Percentiles rank a stretch among this genome's conserved stretches.
Evolutionary conservation across 2,888 invertebrate species (phyloP).

Genomic region (Andrena dorsata): DNA sequence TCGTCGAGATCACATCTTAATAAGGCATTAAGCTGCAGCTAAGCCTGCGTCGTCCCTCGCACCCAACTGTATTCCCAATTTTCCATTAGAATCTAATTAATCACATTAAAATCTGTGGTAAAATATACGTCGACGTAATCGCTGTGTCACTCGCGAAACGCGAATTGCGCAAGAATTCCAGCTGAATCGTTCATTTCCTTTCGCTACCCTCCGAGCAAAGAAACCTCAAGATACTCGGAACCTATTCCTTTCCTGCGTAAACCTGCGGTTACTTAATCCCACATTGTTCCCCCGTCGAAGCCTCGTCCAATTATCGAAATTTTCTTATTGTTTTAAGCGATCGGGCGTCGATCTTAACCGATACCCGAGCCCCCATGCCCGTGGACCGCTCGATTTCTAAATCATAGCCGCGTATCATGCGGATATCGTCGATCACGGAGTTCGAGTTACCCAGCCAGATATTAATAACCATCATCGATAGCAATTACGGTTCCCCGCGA

Average conservation of each 20-base stretch:
- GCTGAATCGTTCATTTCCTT: slow-evolving; percentile 18
- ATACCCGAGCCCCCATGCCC: slow-evolving; percentile 6
- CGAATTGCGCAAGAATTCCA: neutral
- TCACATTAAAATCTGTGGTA: neutral
- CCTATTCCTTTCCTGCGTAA: neutral
- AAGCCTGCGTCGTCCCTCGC: neutral
- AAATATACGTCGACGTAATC: neutral
- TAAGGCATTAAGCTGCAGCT: neutral
- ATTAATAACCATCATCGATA: slow-evolving; percentile 56
- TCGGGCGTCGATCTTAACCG: slow-evolving; percentile 17
- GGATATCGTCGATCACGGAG: slow-evolving; percentile 47
- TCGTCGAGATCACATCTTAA: slow-evolving; percentile 5
- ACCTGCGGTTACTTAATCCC: neutral
- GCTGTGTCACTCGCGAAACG: neutral
- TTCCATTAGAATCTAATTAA: neutral
- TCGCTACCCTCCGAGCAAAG: slow-evolving; percentile 3
- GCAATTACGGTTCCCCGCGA: slow-evolving; percentile 51
- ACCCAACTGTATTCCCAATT: neutral
- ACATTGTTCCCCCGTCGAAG: slow-evolving; percentile 12
- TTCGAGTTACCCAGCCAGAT: slow-evolving; percentile 25
- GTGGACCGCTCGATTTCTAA: slow-evolving; percentile 22
- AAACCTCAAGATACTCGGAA: neutral
- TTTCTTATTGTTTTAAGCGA: slow-evolving; percentile 33
- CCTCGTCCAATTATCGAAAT: slow-evolving; percentile 24
- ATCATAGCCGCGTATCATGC: slow-evolving; percentile 21